These are phyloP conservation scores for Schizaphis graminum DNA, from an alignment of 2,888 invertebrate species.

Conservation along the genomic window DNA sequence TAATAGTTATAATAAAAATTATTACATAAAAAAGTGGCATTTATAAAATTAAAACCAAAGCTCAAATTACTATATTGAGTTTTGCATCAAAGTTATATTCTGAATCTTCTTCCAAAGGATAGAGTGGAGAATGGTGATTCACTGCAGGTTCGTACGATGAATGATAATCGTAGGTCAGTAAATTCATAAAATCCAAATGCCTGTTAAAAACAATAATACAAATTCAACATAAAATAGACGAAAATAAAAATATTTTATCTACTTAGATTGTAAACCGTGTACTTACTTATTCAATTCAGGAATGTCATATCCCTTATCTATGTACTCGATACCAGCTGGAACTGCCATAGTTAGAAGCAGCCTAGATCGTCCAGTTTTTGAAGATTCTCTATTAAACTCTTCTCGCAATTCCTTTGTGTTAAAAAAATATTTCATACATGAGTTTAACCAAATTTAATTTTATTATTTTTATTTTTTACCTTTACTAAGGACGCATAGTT, in stretches of 20 bases:
- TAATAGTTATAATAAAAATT: neutral
- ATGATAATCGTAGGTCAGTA: conserved; percentile 92
- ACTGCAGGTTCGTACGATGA: conserved; percentile 91
- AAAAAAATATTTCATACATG: conserved; percentile 4
- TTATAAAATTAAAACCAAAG: conserved; percentile 1
- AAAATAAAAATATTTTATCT: neutral
- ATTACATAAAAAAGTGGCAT: neutral
- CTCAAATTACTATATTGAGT: conserved; percentile 85
- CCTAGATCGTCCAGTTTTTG: conserved; percentile 84
- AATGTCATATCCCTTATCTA: conserved; percentile 93
- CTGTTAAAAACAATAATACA: conserved; percentile 71
- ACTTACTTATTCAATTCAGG: conserved; percentile 85
- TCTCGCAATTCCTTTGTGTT: conserved; percentile 81
- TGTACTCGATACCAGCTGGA: conserved; percentile 92
- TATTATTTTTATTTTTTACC: conserved; percentile 73
- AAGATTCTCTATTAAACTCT: conserved; percentile 89
- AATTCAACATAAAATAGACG: neutral
- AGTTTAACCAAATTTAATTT: neutral
- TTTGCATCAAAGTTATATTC: conserved; percentile 91
- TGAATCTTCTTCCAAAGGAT: conserved; percentile 81
- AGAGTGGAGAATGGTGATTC: conserved; percentile 91
- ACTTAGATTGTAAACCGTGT: neutral
- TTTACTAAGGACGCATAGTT: conserved; percentile 90
- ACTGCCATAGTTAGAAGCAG: conserved; percentile 93
- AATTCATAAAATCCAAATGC: conserved; percentile 92